Evolutionary conservation across 2,888 invertebrate species (phyloP), one percentile per base, ranked within the genome.

Genomic region (Polydrusus pterygomalis): DNA sequence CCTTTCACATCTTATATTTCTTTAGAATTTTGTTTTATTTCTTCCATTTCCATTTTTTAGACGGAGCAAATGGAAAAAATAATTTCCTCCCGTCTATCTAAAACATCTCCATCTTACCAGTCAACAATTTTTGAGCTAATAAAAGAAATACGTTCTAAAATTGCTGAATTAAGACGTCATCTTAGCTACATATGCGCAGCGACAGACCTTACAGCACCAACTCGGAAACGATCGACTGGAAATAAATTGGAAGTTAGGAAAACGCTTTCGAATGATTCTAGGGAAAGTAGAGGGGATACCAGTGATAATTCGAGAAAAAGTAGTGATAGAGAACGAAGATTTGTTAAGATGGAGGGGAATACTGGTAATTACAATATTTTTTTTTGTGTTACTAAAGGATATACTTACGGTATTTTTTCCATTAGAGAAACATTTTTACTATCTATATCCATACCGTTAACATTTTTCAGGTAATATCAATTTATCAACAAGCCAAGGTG

Each of bases 131-230:
- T 80, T 43, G 83, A 82, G 58, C 54, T 67, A 20, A 77, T 81
- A 11, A 80, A 80, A 76, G 82, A 84, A 51, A 80, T 86, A 30
- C 82, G 81, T 30, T 80, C 79, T 49, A 89, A 88, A 83, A 85
- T 89, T 51, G 82, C 87, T 49, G 88, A 89, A 77, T 80, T 89
- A 15, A 84, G 88, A 78, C 80, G 87, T 77, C 85, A 86, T 74
- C 80, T 89, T 18, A 87, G 85, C 74, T 86, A 86, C 74, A 81
- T 88, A 40, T 88, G 87, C 78, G 86, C 87, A 20, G 84, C 86
- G 56, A 34, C 62, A 68, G 76, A 76, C 45, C 25, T 54, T 11
- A 74, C 49, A 3, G 58, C 47, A n/a, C 68, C 70, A 17, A 17
- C 13, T 11, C 45, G 62, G 43, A 75, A 72, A 18, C 20, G n/a